Conservation (phyloP, 2,888 invertebrate species). For the Plebejus argus region DNA sequence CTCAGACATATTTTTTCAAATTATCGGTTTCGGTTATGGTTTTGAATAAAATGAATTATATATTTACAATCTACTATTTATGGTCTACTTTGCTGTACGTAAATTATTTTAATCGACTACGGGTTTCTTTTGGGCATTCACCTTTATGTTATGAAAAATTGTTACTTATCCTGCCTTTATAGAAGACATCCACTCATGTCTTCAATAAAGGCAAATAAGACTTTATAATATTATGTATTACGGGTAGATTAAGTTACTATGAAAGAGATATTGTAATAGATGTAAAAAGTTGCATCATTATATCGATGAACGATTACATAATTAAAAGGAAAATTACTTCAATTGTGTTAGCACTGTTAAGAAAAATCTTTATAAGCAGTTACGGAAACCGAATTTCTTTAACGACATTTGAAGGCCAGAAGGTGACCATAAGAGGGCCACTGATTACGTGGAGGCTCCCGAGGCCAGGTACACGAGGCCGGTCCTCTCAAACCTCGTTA, state of each 20-base stretch:
- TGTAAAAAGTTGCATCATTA: slow-evolving; percentile 19
- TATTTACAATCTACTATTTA: too few relatives aligned
- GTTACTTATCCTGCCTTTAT: too few relatives aligned
- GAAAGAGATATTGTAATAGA: slow-evolving; percentile 7
- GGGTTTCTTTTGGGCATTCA: too few relatives aligned
- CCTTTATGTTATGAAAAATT: too few relatives aligned
- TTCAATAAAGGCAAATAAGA: background rate
- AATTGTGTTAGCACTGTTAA: background rate
- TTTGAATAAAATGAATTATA: too few relatives aligned
- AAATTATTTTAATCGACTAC: too few relatives aligned
- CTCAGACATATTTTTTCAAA: too few relatives aligned
- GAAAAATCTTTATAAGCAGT: background rate
- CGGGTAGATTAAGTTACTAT: slow-evolving; percentile 6
- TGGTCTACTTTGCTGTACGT: too few relatives aligned
- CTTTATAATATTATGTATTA: background rate
- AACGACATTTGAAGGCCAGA: slow-evolving; percentile 5
- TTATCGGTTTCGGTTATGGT: too few relatives aligned
- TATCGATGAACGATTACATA: background rate
- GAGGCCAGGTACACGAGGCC: slow-evolving; percentile 33
- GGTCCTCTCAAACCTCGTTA: slow-evolving; percentile 64
- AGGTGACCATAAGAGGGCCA: slow-evolving; percentile 22
- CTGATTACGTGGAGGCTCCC: slow-evolving; percentile 13
- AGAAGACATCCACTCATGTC: too few relatives aligned
- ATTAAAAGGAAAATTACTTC: background rate
- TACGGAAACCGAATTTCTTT: background rate